phyloP scores from a whole-genome alignment of 2,888 invertebrate species.

The Lobophora halterata region DNA sequence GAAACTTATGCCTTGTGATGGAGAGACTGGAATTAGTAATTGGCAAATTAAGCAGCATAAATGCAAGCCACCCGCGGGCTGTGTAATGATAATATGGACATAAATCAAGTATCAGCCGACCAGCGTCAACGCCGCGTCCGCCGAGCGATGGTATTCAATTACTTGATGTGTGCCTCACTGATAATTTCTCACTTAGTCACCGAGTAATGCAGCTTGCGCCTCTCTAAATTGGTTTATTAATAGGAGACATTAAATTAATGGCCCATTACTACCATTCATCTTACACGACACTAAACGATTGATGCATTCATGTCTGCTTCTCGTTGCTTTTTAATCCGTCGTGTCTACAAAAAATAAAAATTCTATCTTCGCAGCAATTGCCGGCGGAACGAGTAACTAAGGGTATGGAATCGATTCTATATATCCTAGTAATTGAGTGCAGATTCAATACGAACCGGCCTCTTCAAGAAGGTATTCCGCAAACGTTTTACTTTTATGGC shows the following conservation, averaged over 20 bases:
- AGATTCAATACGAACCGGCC: conserved; percentile 26
- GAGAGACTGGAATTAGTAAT: conserved; percentile 39
- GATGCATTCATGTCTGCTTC: neutral
- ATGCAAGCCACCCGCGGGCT: conserved; percentile 31
- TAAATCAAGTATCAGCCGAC: conserved; percentile 27
- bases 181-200: conserved; percentile 45
- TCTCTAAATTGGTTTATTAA: conserved; percentile 37
- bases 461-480: conserved; percentile 36
- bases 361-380: neutral
- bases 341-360: conserved; percentile 5
- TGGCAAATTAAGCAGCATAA: conserved; percentile 37
- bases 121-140: conserved; percentile 21
- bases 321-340: neutral
- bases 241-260: conserved; percentile 32
- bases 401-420: conserved; percentile 4
- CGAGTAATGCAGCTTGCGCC: conserved; percentile 32
- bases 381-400: neutral
- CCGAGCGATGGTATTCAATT: conserved; percentile 35
- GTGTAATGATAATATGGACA: conserved; percentile 29
- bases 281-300: conserved; percentile 13
- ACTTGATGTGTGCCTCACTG: conserved; percentile 35
- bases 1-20: conserved; percentile 42
- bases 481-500: conserved; percentile 42
- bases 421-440: conserved; percentile 18
- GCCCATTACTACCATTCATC: conserved; percentile 20